Percentiles rank a stretch among this genome's conserved stretches.
phyloP scores from a whole-genome alignment of 2,797 vertebrate genomes.

The Eleutherodactylus coqui region DNA sequence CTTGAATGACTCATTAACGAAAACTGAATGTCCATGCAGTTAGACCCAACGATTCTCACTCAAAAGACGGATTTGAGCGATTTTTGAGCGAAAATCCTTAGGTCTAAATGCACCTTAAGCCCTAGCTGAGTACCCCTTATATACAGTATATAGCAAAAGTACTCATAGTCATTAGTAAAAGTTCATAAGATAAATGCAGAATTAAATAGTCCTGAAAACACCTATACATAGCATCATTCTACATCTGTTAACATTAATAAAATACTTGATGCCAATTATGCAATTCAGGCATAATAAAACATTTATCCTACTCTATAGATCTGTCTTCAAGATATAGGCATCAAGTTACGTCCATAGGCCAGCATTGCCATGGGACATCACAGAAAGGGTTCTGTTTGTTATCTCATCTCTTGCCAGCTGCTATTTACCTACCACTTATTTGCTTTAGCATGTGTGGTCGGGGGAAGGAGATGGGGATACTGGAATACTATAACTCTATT shows the following conservation, averaged over 20 bases:
- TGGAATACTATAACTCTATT: neutral
- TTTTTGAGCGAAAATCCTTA: no score
- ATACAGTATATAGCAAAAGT: neutral
- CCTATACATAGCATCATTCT: neutral
- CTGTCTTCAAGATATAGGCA: neutral
- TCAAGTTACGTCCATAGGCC: neutral
- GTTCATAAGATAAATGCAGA: neutral
- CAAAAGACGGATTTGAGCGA: no score
- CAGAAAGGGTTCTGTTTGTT: neutral
- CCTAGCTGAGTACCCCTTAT: no score
- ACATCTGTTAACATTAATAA: neutral
- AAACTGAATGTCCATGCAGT: no score
- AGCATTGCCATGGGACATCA: neutral
- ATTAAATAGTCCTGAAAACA: neutral
- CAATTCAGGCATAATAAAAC: neutral
- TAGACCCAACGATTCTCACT: no score
- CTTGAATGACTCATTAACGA: no score
- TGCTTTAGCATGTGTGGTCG: neutral
- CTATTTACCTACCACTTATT: slow-evolving; percentile 11
- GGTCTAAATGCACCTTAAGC: no score
- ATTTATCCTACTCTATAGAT: neutral
- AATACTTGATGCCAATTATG: neutral
- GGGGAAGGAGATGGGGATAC: neutral
- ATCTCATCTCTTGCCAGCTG: slow-evolving; percentile 18
- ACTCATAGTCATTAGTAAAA: neutral